Evolutionary conservation across 2,113 vertebrate genomes (phyloP), one percentile per base, ranked within the genome.

Genomic region (Gymnocephalus cernua): DNA sequence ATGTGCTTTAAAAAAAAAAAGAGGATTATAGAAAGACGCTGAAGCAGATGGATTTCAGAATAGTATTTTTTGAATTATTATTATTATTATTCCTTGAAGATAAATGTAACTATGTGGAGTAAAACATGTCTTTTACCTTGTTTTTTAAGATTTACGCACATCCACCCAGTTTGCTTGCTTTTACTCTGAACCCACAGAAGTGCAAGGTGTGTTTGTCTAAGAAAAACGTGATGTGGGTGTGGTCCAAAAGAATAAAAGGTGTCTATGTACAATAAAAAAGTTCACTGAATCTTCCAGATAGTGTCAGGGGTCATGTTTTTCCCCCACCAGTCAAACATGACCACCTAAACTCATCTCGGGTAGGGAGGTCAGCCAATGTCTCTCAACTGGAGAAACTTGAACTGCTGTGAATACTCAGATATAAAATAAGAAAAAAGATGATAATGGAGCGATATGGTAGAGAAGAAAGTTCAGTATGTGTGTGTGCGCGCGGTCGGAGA

Each of bases 51-150:
- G 88, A 88, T 88, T 78, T 92, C 68, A 86, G 72, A 91, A 90
- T 88, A 91, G 90, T 94, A 92, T 94, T 94, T 95, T 93, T 92
- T 88, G 48, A 83, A 91, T 91, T 88, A 82, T 89, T 84, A 77
- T 69, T 89, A 86, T 58, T 77, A 67, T 74, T 92, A 91, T 90
- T 91, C 91, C 87, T 90, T 87, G 77, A 85, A 89, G 71, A 91
- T 90, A 85, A 86, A 85, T 92, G 92, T 92, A 88, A 92, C 86
- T 82, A 86, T 83, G 91, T 90, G 88, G 85, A 90, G 82, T 91
- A 93, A 74, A 93, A 89, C 70, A 84, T 88, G 89, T 91, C 79
- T 88, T 90, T 90, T 73, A 88, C 53, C 80, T 85, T 90, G 56
- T 85, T 84, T 82, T 86, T 83, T 80, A 86, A 87, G 79, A 85